phyloP scores from a whole-genome alignment of 2,888 invertebrate species.

The Onthophagus sagittarius region DNA sequence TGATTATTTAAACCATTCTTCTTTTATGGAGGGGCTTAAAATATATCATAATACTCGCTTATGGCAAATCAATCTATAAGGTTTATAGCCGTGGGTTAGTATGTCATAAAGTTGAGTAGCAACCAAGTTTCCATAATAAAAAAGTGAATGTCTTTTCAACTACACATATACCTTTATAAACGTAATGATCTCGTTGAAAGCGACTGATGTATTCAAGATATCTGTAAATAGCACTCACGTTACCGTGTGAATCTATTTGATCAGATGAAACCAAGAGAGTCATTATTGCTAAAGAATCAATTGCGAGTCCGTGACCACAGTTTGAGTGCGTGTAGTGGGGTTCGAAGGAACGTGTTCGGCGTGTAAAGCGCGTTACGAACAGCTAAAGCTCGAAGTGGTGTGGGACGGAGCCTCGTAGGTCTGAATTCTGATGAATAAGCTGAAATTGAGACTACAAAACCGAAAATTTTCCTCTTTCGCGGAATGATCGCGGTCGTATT shows the following conservation, averaged over 20 bases:
- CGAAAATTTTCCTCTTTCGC: background rate
- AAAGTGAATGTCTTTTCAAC: too few relatives aligned
- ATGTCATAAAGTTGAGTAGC: too few relatives aligned
- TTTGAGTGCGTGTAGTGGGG: slow-evolving; percentile 31
- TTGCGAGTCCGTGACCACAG: slow-evolving; percentile 29
- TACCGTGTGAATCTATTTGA: too few relatives aligned
- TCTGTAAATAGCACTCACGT: too few relatives aligned
- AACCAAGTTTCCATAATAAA: too few relatives aligned
- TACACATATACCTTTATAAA: too few relatives aligned
- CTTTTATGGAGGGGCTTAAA: too few relatives aligned
- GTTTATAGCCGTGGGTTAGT: too few relatives aligned
- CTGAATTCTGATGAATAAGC: slow-evolving; percentile 10
- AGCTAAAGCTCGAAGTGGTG: slow-evolving; percentile 8
- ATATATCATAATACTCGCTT: too few relatives aligned
- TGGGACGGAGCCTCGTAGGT: background rate
- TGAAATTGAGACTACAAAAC: background rate
- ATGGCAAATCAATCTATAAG: too few relatives aligned
- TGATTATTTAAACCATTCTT: background rate
- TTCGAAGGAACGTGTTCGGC: slow-evolving; percentile 29
- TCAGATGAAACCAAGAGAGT: slow-evolving; percentile 12
- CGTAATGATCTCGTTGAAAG: too few relatives aligned
- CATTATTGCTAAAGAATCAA: slow-evolving; percentile 31
- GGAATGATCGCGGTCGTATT: background rate
- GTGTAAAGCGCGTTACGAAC: slow-evolving; percentile 24
- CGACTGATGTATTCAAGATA: too few relatives aligned